Conservation (phyloP, 2,797 vertebrate genomes). For the Nannoperca obscura region DNA sequence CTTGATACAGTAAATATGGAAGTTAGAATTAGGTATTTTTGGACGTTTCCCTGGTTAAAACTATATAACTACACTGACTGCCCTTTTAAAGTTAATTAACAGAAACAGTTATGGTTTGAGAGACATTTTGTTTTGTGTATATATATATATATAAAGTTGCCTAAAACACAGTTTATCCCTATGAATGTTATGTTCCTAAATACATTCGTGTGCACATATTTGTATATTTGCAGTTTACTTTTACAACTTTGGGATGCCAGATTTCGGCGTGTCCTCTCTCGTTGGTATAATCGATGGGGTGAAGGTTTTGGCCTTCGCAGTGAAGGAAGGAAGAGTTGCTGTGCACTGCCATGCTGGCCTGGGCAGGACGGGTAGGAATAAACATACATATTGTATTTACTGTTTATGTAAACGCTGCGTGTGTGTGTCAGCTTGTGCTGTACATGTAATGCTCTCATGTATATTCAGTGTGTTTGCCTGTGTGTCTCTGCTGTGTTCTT, state of each 20-base stretch:
- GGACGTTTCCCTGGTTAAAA: background rate
- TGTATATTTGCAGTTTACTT: slow-evolving; percentile 85
- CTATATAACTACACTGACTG: background rate
- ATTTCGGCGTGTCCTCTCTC: slow-evolving; percentile 86
- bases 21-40: background rate
- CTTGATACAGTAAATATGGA: background rate
- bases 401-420: background rate
- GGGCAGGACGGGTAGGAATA: slow-evolving; percentile 85
- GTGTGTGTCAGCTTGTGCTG: background rate
- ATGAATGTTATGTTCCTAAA: background rate
- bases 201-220: background rate
- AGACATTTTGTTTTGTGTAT: background rate
- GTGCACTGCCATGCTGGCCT: slow-evolving; percentile 90
- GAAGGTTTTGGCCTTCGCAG: slow-evolving; percentile 88
- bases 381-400: background rate
- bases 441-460: background rate
- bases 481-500: slow-evolving; percentile 23
- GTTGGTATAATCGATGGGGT: slow-evolving; percentile 85
- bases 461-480: background rate
- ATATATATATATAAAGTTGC: too few species aligned
- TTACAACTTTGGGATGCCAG: slow-evolving; percentile 90
- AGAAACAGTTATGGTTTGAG: background rate
- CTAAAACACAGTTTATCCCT: background rate
- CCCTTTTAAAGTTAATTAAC: background rate
- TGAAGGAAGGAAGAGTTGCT: slow-evolving; percentile 86